Evolutionary conservation across 2,797 vertebrate species (phyloP), one percentile per base, ranked within the genome.

Genomic region (Periophthalmus magnuspinnatus): DNA sequence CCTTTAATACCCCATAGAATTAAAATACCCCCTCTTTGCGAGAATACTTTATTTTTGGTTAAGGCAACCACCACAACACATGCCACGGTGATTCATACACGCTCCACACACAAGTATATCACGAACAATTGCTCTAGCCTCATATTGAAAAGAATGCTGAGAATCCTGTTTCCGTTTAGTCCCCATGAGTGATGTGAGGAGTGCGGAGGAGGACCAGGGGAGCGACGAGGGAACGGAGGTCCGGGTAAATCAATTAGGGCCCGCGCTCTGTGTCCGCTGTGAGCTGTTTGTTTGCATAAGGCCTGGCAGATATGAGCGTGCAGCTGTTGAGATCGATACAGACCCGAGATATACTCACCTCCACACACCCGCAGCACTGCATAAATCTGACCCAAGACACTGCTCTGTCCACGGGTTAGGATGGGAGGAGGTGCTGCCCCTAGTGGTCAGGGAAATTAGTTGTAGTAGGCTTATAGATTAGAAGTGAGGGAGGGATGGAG

Each of bases 271-370:
- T 64, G 61, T 21, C 19, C 10, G 5, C 22, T 13, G 61, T 13
- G 45, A 22, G 63, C 50, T 45, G 63, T 47, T 47, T 47, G 50
- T 54, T 65, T 65, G 63, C 63, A 65, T 47, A 54, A 45, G 19
- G 63, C 17, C 21, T 65, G 41, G 47, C 50, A 54, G 50, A 19
- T 47, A 28, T 65, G 41, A 65, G 28, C 41, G 17, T 24, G 11
- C 61, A 45, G 32, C 50, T n/a, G 58, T 32, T 19, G 16, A 34
- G 58, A 36, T 60, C 58, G 8, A 60, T 60, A 60, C 58, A 5
- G 33, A 32, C 17, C 32, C 33, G 24, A 60, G 58, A 60, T 34
- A 36, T 36, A 60, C 58, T 36, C 58, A 60, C 58, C 33, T 60
- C 58, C 19, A 4, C 17, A 60, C 32, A 6, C 24, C 5, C 58